phyloP scores from a whole-genome alignment of 2,888 invertebrate genomes.

The Luperina nickerlii region DNA sequence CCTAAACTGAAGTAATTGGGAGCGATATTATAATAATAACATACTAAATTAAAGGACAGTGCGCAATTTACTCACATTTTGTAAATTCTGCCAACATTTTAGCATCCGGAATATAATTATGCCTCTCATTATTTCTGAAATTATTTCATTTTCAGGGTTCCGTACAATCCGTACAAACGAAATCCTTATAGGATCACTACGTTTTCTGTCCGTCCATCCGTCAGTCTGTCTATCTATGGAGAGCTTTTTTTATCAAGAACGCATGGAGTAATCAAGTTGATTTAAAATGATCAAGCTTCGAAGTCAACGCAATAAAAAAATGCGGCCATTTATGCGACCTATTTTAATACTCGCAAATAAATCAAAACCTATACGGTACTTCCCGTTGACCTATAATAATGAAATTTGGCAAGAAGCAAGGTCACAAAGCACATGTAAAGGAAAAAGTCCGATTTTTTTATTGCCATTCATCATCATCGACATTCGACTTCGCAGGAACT shows the following conservation, averaged over 20 bases:
- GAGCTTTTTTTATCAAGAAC: background rate
- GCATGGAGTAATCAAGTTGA: background rate
- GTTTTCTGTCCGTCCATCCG: background rate
- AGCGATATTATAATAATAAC: conserved; percentile 19
- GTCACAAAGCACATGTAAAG: too few species aligned
- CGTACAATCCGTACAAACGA: background rate
- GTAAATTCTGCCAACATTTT: background rate
- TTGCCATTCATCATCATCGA: too few species aligned
- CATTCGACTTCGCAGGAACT: too few species aligned
- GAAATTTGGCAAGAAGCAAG: too few species aligned
- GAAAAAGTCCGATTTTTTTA: too few species aligned
- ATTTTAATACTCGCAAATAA: too few species aligned
- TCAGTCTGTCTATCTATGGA: background rate
- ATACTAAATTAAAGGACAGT: background rate
- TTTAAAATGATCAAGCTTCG: background rate
- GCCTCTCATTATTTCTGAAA: background rate
- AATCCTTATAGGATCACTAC: background rate
- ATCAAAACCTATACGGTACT: too few species aligned
- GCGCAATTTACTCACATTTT: conserved; percentile 13
- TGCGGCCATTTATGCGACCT: too few species aligned
- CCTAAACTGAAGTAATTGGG: conserved; percentile 25
- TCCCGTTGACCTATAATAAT: too few species aligned
- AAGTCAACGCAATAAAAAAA: too few species aligned
- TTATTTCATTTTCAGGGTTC: background rate
- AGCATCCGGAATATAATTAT: background rate